Evolutionary conservation across 2,797 vertebrate genomes (phyloP), one percentile per base, ranked within the genome.

Genomic region (Xenentodon cancila): DNA sequence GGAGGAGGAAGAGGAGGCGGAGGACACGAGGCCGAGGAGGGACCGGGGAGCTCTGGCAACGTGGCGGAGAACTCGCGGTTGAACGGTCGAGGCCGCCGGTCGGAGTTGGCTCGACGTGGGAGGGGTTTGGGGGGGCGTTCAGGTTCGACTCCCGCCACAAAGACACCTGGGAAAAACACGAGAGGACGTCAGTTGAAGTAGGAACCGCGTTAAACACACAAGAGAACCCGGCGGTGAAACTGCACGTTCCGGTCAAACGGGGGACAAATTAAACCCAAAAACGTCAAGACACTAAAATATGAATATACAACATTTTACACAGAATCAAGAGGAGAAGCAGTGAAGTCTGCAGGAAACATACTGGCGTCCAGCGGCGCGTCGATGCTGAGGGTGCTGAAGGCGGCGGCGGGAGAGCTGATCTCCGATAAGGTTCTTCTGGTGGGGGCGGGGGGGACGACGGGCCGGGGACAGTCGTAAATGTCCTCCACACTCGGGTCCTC

Each of bases 91-190:
- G 92, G 92, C 59, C 95, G 93, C 1, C 96, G 90, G 82, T 99
- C 97, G 0, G 97, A 98, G 75, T 97, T 99, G 48, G 97, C 95
- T 66, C 97, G 90, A 9, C 97, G 93, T 0, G 97, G 97, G 37
- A 98, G 95, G 0, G 97, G 97, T 68, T 97, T 98, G 0, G 97
- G 97, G 0, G 97, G 97, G 9, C 94, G 93, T 54, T 99, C 96
- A 0, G 95, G 95, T 27, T 94, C 96, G 7, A 91, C 92, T 9
- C 87, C 90, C 17, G 92, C 71, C 11, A 94, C 95, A 0, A 90
- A 90, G 55, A 93, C 85, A 68, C 91, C 96, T 96, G 88, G 15
- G 59, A 75, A 59, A 80, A 43, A 75, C 5, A 2, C 5, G 27
- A 48, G 20, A 48, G 20, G 11, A 19, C 9, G 4, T 25, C 5